These are phyloP conservation scores for Phrynosoma blainvillii DNA, from an alignment of 2,113 vertebrate genomes.

Conservation along the genomic window DNA sequence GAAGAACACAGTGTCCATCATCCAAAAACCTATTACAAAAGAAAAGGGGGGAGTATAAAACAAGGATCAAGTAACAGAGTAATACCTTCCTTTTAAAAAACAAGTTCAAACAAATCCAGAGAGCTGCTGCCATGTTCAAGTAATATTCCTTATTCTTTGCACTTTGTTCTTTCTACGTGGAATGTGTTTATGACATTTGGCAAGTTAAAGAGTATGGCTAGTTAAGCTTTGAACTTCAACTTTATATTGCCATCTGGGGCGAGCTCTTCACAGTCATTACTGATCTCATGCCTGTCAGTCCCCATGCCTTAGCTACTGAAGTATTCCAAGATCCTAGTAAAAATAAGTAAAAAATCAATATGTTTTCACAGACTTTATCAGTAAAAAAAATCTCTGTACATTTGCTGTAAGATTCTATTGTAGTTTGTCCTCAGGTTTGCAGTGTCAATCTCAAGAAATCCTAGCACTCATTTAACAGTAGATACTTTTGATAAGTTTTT, in stretches of 20 bases:
- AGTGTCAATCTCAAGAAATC: background rate
- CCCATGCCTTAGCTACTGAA: background rate
- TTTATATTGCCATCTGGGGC: background rate
- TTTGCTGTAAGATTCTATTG: constrained; percentile 12
- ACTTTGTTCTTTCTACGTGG: constrained; percentile 19
- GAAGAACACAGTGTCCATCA: constrained; percentile 78
- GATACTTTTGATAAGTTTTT: background rate
- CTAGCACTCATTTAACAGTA: background rate
- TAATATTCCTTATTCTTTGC: constrained; percentile 4
- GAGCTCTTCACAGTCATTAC: background rate
- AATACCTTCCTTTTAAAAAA: background rate
- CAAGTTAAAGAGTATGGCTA: background rate
- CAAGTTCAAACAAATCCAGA: background rate
- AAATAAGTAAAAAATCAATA: background rate
- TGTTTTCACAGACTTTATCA: background rate
- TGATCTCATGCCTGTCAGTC: background rate
- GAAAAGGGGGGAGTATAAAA: constrained; percentile 33
- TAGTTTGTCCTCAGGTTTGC: background rate
- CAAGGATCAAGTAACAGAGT: constrained; percentile 16
- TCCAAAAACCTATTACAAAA: constrained; percentile 82
- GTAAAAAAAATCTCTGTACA: background rate
- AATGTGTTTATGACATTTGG: background rate
- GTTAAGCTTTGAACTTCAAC: background rate
- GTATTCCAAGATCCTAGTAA: background rate
- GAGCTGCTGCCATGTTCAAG: background rate